Base-by-base conservation (phyloP, 2,113 vertebrate species). In the Alectura lathami region DNA sequence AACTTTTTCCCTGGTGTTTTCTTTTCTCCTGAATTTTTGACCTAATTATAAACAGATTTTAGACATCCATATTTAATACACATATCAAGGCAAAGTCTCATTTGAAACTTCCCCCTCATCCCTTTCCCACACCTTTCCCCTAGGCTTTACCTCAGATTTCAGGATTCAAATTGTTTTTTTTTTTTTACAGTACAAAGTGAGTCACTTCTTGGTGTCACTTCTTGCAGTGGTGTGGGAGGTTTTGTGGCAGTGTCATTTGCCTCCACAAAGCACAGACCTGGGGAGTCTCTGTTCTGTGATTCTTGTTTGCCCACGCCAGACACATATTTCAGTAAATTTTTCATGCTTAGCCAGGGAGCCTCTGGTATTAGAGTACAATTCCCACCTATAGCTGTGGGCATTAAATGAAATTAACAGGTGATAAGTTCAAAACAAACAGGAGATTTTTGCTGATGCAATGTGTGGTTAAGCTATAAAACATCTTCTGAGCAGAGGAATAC, bases 341-440 rank as follows among this genome's bases (percentile, higher is more conserved):
- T 43, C 59, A 53, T 34, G 42, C 43, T 89, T 34, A 92, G 57
- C 45, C 57, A 79, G 42, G 51, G 16, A 85, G 50, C 75, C 27
- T 68, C 75, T 56, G 34, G 63, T 83, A 45, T 94, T 90, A 56
- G 87, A 93, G 59, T 34, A 10, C 18, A 69, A 77, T 59, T 87
- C 34, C 45, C 43, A 88, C 36, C 69, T 69, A 32, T 0, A 74
- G 54, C 60, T 72, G 43, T 67, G 43, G 56, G 36, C 43, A 88
- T 88, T 92, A 75, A 66, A 81, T 43, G 26, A 81, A 94, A 90
- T 95, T 74, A 90, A 59, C 50, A 88, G 70, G 83, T 77, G 68
- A 68, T 22, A 70, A 94, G 15, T 81, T 96, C 59, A 95, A 88
- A 74, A 76, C 32, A 81, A 86, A 83, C 3, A 2, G 82, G 43